Conservation (phyloP, 2,888 invertebrate species). For the Clitarchus hookeri region DNA sequence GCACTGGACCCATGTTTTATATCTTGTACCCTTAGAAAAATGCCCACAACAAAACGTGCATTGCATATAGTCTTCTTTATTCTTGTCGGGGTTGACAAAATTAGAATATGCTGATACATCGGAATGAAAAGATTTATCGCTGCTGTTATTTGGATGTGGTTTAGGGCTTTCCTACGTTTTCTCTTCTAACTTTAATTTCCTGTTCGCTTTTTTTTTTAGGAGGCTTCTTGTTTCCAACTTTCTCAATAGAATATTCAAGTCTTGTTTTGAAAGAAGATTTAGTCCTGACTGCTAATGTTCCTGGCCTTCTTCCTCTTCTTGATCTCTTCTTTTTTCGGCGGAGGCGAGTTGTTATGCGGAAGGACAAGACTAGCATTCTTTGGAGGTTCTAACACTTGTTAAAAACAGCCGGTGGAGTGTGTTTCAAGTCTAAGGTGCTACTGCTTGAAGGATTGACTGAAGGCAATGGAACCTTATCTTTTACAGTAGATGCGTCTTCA, state of each 20-base stretch:
- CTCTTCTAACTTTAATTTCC: neutral
- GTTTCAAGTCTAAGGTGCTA: too few relatives aligned
- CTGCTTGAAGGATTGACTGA: too few relatives aligned
- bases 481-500: neutral
- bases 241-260: neutral
- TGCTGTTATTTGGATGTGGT: neutral
- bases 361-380: neutral
- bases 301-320: neutral
- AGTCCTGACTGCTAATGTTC: neutral
- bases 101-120: neutral
- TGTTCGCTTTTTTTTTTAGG: neutral
- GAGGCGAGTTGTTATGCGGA: neutral
- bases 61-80: neutral
- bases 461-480: too few relatives aligned
- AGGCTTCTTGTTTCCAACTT: neutral
- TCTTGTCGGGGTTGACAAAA: neutral
- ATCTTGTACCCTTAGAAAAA: neutral
- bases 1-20: neutral
- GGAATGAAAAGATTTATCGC: neutral
- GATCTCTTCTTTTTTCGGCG: neutral
- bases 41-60: neutral
- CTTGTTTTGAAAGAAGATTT: neutral
- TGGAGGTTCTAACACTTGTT: too few relatives aligned
- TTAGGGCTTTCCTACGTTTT: neutral
- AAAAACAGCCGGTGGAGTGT: too few relatives aligned